Conservation (phyloP, 2,888 invertebrate species). For the Hydraecia micacea region DNA sequence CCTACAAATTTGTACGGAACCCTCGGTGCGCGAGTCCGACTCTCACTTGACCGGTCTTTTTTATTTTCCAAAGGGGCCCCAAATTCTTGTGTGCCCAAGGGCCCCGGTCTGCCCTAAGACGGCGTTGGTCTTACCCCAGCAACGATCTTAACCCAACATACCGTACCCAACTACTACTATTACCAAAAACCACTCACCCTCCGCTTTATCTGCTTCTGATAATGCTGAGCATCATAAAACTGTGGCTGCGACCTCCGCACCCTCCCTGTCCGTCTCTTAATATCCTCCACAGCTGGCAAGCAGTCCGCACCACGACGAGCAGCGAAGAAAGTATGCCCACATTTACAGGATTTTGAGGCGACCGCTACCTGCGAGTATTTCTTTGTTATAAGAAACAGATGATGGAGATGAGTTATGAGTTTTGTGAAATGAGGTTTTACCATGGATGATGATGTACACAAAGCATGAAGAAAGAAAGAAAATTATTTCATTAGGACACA, state of each 20-base stretch:
- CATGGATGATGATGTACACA: background rate
- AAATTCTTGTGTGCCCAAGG: no score
- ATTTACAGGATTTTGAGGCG: conserved; percentile 95
- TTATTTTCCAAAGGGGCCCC: no score
- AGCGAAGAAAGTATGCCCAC: conserved; percentile 95
- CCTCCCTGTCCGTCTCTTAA: conserved; percentile 92
- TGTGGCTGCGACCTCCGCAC: conserved; percentile 94
- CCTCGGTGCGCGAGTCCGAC: no score
- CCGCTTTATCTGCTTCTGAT: conserved; percentile 93
- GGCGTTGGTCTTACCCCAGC: no score
- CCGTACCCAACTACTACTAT: no score
- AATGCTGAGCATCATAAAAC: conserved; percentile 95
- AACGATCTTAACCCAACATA: no score
- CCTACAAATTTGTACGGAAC: no score
- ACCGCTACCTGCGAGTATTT: conserved; percentile 93
- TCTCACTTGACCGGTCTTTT: no score
- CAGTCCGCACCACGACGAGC: conserved; percentile 91
- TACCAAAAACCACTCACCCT: conserved; percentile 83
- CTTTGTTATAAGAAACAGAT: conserved; percentile 22
- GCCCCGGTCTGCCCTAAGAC: no score
- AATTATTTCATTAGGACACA: no score
- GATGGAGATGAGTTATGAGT: conserved; percentile 3
- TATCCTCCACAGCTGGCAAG: conserved; percentile 85
- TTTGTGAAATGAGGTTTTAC: conserved; percentile 1
- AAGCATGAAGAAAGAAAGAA: background rate